Percentiles rank a stretch among this genome's conserved stretches.
phyloP scores from a whole-genome alignment of 2,113 vertebrate genomes.

The Pelobates fuscus region DNA sequence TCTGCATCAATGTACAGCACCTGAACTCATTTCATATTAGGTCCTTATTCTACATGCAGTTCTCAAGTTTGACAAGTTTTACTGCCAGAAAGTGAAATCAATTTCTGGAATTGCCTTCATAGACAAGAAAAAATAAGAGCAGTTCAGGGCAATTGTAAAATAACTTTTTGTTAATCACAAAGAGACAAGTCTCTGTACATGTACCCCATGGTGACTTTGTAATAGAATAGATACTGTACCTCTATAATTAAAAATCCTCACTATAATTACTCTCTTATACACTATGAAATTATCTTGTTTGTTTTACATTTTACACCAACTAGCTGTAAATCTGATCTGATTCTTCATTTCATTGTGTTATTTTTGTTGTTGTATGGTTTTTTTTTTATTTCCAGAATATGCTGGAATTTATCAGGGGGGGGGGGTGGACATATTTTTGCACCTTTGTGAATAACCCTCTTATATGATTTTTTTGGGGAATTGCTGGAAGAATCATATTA shows the following conservation, averaged over 20 bases:
- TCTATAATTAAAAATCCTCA: background rate
- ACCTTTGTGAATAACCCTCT: constrained; percentile 20
- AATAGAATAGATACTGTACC: background rate
- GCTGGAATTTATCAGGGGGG: background rate
- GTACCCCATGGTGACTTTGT: no score
- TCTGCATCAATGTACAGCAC: background rate
- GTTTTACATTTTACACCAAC: background rate
- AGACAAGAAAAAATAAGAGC: background rate
- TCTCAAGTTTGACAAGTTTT: background rate
- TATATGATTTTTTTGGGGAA: constrained; percentile 13
- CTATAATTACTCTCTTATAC: background rate
- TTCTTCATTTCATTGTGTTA: background rate
- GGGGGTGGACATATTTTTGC: background rate
- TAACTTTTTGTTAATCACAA: background rate
- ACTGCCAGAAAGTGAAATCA: background rate
- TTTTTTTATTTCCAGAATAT: background rate
- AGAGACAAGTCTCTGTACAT: no score
- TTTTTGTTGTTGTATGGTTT: background rate
- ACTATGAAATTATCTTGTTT: background rate
- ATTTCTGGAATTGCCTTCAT: background rate
- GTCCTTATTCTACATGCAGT: background rate
- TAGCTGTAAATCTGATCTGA: background rate
- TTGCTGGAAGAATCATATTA: constrained; percentile 28
- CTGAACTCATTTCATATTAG: background rate
- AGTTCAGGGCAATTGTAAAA: background rate